Evolutionary conservation across 2,797 vertebrate species (phyloP).

Genomic region (Sphenopsis melanotis): DNA sequence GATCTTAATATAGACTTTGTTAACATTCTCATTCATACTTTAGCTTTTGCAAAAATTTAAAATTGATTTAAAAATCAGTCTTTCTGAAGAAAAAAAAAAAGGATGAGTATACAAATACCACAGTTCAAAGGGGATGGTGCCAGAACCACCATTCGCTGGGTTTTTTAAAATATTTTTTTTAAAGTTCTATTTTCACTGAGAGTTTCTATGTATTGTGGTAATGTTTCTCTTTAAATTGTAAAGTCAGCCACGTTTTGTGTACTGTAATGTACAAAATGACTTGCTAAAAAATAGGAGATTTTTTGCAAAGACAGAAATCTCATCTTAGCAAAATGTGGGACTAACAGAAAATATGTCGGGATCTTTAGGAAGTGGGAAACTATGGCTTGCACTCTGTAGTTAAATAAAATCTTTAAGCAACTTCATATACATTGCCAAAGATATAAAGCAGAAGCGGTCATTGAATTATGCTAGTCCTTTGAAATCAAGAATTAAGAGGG

Average conservation of each 20-base stretch:
- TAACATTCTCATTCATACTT: not conserved
- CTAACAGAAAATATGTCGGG: not conserved
- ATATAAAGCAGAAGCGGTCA: not conserved
- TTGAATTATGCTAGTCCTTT: not conserved
- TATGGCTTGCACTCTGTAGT: not conserved
- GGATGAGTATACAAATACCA: not conserved
- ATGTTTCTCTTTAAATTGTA: not conserved
- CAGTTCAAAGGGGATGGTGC: not conserved
- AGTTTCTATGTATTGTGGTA: not conserved
- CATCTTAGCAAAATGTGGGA: not conserved
- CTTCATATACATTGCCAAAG: not conserved
- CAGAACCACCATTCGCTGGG: not conserved
- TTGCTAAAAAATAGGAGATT: rapidly evolving
- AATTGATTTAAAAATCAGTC: not conserved
- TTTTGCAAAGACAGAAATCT: not conserved
- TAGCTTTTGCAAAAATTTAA: not conserved
- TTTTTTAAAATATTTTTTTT: not conserved
- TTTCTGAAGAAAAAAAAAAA: not conserved
- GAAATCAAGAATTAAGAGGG: not conserved
- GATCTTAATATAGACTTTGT: not conserved
- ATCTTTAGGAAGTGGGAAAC: not conserved
- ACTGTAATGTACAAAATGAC: not conserved
- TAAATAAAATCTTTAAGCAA: not conserved
- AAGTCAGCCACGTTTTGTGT: not conserved
- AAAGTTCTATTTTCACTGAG: not conserved